Evolutionary conservation across 2,888 invertebrate genomes (phyloP).

Genomic region (Camptogramma bilineatum): DNA sequence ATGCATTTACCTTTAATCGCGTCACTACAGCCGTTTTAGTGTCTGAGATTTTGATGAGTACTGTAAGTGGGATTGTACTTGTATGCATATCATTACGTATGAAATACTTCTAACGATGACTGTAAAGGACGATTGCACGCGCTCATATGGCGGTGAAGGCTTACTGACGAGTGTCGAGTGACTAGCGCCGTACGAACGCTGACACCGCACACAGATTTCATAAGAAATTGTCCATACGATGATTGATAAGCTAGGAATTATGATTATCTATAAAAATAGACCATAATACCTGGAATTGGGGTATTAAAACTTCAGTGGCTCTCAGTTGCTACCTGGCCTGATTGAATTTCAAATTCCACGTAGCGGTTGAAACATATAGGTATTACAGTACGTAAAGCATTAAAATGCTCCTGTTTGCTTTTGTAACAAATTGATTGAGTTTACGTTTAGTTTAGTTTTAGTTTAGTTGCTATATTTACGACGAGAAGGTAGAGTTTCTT

Average conservation of each 20-base stretch:
- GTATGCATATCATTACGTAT: background rate
- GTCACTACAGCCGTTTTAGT: background rate
- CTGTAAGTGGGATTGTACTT: background rate
- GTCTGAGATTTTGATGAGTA: background rate
- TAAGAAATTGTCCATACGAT: conserved; percentile 69
- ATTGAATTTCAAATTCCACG: conserved; percentile 34
- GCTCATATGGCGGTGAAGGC: conserved; percentile 52
- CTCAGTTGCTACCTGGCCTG: conserved; percentile 22
- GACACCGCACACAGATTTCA: conserved; percentile 68
- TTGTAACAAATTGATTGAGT: background rate
- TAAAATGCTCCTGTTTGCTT: background rate
- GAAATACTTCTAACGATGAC: background rate
- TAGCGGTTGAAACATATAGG: background rate
- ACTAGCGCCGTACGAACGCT: conserved; percentile 65
- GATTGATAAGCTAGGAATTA: conserved; percentile 61
- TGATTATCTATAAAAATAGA: conserved; percentile 63
- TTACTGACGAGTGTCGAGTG: conserved; percentile 67
- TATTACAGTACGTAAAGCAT: background rate
- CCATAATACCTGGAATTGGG: conserved; percentile 57
- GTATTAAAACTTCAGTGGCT: conserved; percentile 38
- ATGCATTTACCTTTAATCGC: background rate
- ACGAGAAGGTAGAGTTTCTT: background rate
- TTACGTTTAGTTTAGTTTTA: no score
- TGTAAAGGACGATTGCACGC: background rate
- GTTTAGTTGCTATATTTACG: background rate